Evolutionary conservation across 1,140 invertebrate species (phyloP), one percentile per base, ranked within the genome.

Genomic region (Drosophila ogumai): DNA sequence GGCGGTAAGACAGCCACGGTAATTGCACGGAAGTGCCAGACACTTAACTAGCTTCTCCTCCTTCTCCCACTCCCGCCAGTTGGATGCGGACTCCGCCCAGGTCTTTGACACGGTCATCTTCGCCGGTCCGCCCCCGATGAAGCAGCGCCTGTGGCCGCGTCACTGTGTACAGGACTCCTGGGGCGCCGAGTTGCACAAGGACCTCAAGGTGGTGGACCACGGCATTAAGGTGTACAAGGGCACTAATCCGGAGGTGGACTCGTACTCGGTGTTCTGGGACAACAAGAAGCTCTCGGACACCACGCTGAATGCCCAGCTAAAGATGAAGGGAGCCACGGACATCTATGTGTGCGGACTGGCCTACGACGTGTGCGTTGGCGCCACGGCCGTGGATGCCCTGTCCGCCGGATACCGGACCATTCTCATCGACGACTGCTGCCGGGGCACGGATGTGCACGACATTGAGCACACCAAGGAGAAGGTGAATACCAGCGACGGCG

Each of bases 241-340:
- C 17, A 98, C 97, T 4, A 97, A 99, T 92, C 96, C 98, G 0
- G 97, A 98, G 74, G 96, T 99, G 10, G 99, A 99, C 91, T 98
- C 98, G 2, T 99, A 99, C 93, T 99, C 98, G 0, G 99, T 98
- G 15, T 99, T 99, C 94, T 99, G 97, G 96, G 98, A 99, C 93
- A 99, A 99, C 93, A 96, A 97, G 91, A 98, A 97, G 92, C 92
- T 98, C 32, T 96, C 96, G 2, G 95, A 98, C 81, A 99, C 98
- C 6, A 96, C 96, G 19, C 93, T 99, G n/a, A 95, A 95, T 68
- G 94, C 95, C 2, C 96, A 98, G 90, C 93, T 99, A 40, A 94
- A 95, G 44, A 93, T 95, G 86, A 95, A 96, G 77, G 95, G 95
- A 41, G 96, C 97, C 12, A 98, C 98, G 7, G 98, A 99, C 92